Percentiles rank a stretch among this genome's conserved stretches.
Conservation (phyloP, 35 echinoderm and acorn worm species). For the Nesometra sesokonis region DNA sequence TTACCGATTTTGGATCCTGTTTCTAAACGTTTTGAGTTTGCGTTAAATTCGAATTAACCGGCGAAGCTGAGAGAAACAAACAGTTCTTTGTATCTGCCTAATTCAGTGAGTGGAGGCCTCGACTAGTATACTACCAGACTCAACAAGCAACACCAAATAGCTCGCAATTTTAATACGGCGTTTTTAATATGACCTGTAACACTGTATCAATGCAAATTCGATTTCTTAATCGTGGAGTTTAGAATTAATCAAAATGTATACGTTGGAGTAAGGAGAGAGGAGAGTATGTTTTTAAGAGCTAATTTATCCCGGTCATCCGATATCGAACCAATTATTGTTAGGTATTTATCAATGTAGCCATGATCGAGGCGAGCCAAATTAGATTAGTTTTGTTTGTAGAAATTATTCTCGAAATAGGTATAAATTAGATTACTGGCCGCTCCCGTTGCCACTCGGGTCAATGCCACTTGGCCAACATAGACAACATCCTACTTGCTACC, state of each 20-base stretch:
- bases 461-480: too few species aligned
- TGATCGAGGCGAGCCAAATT: background rate
- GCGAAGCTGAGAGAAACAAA: too few species aligned
- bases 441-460: background rate
- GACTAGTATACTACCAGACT: too few species aligned
- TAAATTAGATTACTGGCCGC: background rate
- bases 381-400: background rate
- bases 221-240: background rate
- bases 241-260: background rate
- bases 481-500: too few species aligned
- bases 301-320: background rate
- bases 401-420: background rate
- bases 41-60: too few species aligned
- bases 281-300: background rate
- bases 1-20: too few species aligned
- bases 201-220: background rate
- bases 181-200: background rate
- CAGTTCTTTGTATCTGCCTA: too few species aligned
- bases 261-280: background rate
- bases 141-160: too few species aligned
- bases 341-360: background rate
- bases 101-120: too few species aligned
- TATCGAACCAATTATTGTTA: background rate
- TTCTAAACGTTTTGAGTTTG: too few species aligned
- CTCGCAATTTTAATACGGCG: background rate